Conservation (phyloP, 2,888 invertebrate species). For the Criorhina ranunculi region DNA sequence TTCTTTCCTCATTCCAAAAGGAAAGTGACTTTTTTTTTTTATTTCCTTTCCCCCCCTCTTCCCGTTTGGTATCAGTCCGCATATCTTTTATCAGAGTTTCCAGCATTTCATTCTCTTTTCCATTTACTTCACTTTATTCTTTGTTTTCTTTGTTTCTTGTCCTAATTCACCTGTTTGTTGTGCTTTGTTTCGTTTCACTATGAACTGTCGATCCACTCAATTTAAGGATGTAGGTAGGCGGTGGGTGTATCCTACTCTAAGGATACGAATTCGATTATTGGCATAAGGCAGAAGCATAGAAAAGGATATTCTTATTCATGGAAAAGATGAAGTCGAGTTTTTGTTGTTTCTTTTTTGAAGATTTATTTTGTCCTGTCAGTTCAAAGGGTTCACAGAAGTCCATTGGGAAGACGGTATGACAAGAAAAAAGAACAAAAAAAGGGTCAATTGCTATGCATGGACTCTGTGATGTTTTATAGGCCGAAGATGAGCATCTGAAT, state of each 20-base stretch:
- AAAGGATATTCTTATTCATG: slow-evolving; percentile 10
- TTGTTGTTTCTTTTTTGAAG: slow-evolving; percentile 18
- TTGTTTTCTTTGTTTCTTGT: slow-evolving; percentile 11
- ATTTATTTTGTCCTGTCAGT: slow-evolving; percentile 37
- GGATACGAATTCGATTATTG: slow-evolving; percentile 41
- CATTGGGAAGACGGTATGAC: not conserved
- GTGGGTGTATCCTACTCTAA: not conserved
- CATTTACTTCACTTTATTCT: not conserved
- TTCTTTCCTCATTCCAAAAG: not conserved
- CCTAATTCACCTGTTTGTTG: slow-evolving; percentile 36
- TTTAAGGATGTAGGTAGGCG: not conserved
- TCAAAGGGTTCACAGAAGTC: slow-evolving; percentile 20
- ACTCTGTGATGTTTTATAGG: slow-evolving; percentile 18
- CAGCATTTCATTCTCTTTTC: slow-evolving; percentile 1
- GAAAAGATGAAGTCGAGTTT: slow-evolving; percentile 16
- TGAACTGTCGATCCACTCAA: slow-evolving; percentile 6
- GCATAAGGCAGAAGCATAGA: not conserved
- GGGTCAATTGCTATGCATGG: slow-evolving; percentile 33
- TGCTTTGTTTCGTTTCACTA: slow-evolving; percentile 15
- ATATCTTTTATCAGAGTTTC: slow-evolving; percentile 38
- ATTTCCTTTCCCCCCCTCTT: too few species aligned
- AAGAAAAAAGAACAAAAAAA: slow-evolving; percentile 10
- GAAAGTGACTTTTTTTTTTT: not conserved
- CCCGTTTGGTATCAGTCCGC: not conserved
- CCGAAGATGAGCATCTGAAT: not conserved